Percentiles rank a stretch among this genome's conserved stretches.
phyloP scores from a whole-genome alignment of 2,113 vertebrate species.

The Gadus macrocephalus region DNA sequence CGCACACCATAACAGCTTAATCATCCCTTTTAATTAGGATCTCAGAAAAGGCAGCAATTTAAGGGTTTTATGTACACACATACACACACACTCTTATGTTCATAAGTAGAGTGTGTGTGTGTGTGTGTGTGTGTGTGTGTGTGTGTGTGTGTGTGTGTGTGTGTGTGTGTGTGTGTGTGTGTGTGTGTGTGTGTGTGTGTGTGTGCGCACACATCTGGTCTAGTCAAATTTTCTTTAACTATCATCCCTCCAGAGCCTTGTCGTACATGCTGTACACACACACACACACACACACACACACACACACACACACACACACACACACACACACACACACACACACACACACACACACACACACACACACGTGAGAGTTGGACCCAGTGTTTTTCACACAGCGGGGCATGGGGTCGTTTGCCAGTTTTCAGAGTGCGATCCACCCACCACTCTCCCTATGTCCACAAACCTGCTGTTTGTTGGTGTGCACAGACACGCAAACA shows the following conservation, averaged over 20 bases:
- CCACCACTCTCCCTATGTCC: too few relatives aligned
- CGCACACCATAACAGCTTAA: slow-evolving; percentile 22
- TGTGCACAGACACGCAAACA: not conserved
- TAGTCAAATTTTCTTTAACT: slow-evolving; percentile 17
- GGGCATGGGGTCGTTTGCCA: slow-evolving; percentile 69
- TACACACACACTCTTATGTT: not conserved
- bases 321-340: slow-evolving; percentile 11
- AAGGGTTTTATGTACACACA: not conserved
- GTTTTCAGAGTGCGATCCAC: slow-evolving; percentile 77
- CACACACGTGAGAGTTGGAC: not conserved
- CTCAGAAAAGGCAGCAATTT: slow-evolving; percentile 6
- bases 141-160: slow-evolving; percentile 14
- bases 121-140: slow-evolving; percentile 14
- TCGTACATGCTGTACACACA: slow-evolving; percentile 34
- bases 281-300: slow-evolving; percentile 1
- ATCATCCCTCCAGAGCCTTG: slow-evolving; percentile 17
- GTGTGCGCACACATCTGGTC: slow-evolving; percentile 29
- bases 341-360: slow-evolving; percentile 5
- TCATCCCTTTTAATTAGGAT: slow-evolving; percentile 37
- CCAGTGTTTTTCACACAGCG: slow-evolving; percentile 55
- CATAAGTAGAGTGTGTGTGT: slow-evolving; percentile 13
- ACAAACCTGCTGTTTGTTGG: not conserved
- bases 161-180: slow-evolving; percentile 19
- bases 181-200: slow-evolving; percentile 18
- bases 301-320: slow-evolving; percentile 6